Base-by-base conservation (phyloP, 2,113 vertebrate genomes). In the Colius striatus region DNA sequence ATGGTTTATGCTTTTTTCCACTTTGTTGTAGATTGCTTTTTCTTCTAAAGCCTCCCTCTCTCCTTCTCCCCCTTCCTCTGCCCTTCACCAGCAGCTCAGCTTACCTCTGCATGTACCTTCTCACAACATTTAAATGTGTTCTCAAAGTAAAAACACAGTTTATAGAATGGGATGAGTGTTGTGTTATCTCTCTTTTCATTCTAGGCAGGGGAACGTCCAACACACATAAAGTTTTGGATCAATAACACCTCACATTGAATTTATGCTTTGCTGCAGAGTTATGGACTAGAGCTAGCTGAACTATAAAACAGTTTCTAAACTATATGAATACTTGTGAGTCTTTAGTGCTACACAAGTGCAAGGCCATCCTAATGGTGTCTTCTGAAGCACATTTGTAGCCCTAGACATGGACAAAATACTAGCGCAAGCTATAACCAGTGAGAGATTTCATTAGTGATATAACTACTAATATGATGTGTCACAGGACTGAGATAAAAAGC, bases 1-100 rank as follows among this genome's bases (percentile, higher is more conserved):
- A 94, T 94, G 85, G 70, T 96, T 96, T 96, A 96, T 95, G 90
- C 57, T 90, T 94, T 94, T 53, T 96, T 95, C 94, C 65, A 84
- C 61, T 80, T 68, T 94, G 73, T 55, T 87, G 90, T 79, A 92
- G 93, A 97, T 97, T 97, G 88, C 92, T 94, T 96, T 94, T 94
- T 53, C 77, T 92, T 91, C 94, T 89, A 73, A 61, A 95, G 76
- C 83, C 83, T 89, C 80, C 94, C 87, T 94, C 80, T 17, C 53
- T 90, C 76, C 71, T 85, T 90, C 94, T 94, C 89, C 94, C 86
- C 92, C 79, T 93, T 91, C 45, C 53, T 79, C 51, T 95, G 94
- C 82, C 93, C 88, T 95, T 96, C 94, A 90, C 61, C 68, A 84
- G 41, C 36, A 76, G 30, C 73, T 79, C 72, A 73, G 65, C 17